Evolutionary conservation across 2,113 vertebrate species (phyloP), one percentile per base, ranked within the genome.

Genomic region (Zeus faber): DNA sequence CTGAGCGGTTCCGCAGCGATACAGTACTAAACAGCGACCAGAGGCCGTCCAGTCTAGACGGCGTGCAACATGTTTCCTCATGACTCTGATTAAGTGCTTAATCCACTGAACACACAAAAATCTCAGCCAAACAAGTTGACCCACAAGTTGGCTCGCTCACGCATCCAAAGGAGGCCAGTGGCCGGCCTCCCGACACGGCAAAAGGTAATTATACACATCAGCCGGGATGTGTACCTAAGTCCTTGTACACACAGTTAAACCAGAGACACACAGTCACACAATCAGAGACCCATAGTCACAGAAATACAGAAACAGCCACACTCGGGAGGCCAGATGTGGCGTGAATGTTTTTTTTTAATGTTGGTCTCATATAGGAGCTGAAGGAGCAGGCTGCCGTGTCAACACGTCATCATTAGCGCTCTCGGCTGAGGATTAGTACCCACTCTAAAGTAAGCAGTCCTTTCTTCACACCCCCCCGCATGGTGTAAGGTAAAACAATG

Each of bases 301-400:
- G 39, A 49, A 40, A 35, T 33, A 50, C 47, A 44, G n/a, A 47
- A 13, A 41, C 4, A 13, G 37, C 5, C n/a, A 40, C 13, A 18
- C 43, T 16, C 5, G 1, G 37, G 54, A 50, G 49, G 60, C 47
- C 67, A 80, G 68, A 62, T 77, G 82, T 73, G 75, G 61, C n/a
- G n/a, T 48, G 41, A 62, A 49, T 54, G 62, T 22, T 24, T 16
- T 49, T 33, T 62, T 60, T 74, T 64, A 65, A 52, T 57, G 41
- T 23, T 18, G 23, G 20, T 40, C 60, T 60, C 24, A 1, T 49
- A 44, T 24, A 66, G 47, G 49, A 44, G 47, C 31, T 8, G n/a
- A n/a, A 57, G 26, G 9, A 68, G 46, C 21, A 44, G 50, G 24
- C 31, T 0, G 5, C 20, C 55, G 45, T 39, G 24, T 67, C 64